Percentiles rank a stretch among this genome's conserved stretches.
These are phyloP conservation scores for Trochalopteron elliotii DNA, from an alignment of 2,113 vertebrate species.

Conservation along the genomic window DNA sequence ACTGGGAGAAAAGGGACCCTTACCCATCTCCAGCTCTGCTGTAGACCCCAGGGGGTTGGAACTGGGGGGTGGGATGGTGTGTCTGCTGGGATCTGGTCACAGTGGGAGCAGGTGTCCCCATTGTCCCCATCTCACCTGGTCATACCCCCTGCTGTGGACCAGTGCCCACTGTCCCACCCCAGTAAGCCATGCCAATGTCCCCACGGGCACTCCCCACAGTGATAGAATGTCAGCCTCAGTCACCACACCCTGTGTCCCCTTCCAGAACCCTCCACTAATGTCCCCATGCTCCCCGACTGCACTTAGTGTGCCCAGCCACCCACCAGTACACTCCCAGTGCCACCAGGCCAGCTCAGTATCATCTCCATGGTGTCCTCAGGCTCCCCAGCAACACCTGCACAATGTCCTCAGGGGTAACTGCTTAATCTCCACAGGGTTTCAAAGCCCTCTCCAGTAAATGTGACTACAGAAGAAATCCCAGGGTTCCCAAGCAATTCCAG, in stretches of 20 bases:
- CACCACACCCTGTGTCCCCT: no score
- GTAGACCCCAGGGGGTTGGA: not conserved
- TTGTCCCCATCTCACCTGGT: not conserved
- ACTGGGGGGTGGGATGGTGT: fast-evolving
- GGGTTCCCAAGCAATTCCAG: not conserved
- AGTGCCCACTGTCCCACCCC: not conserved
- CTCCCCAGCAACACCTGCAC: not conserved
- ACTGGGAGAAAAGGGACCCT: not conserved
- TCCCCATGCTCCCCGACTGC: fast-evolving
- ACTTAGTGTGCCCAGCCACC: not conserved
- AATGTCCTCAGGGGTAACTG: fast-evolving
- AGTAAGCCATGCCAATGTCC: not conserved
- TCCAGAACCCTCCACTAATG: not conserved
- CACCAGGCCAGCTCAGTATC: not conserved
- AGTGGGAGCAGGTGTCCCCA: not conserved
- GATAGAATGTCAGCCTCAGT: not conserved
- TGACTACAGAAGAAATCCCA: not conserved
- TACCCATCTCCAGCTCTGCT: not conserved
- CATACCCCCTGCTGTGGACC: not conserved
- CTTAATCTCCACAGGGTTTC: not conserved
- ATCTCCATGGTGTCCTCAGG: fast-evolving
- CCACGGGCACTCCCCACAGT: not conserved
- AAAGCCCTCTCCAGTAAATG: not conserved
- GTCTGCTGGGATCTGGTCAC: not conserved
- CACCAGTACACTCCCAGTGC: not conserved